A percentile compares a stretch with the other conserved stretches of the same genome.
phyloP scores from a whole-genome alignment of 2,113 vertebrate genomes.

The Alouatta palliata region DNA sequence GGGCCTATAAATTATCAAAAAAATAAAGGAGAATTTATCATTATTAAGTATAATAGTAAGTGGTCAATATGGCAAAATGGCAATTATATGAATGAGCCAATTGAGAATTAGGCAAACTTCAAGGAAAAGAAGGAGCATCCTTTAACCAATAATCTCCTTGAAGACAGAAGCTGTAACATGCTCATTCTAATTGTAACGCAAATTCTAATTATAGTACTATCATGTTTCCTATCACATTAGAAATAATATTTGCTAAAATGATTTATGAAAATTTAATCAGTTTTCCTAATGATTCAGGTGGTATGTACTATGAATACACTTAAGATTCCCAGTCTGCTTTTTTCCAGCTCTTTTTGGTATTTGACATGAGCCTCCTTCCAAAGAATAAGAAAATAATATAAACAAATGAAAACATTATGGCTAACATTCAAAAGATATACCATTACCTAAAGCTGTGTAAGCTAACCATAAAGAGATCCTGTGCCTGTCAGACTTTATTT shows the following conservation, averaged over 20 bases:
- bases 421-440: not conserved
- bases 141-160: not conserved
- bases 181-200: not conserved
- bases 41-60: not conserved
- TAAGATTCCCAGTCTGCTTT: not conserved
- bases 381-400: not conserved
- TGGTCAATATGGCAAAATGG: not conserved
- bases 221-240: not conserved
- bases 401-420: not conserved
- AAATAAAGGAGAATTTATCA: not conserved
- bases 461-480: not conserved
- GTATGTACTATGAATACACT: not conserved
- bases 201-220: not conserved
- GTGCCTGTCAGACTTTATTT: not conserved
- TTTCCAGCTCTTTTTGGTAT: not conserved
- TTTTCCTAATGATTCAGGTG: not conserved
- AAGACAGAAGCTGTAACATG: not conserved
- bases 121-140: not conserved
- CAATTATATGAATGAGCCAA: not conserved
- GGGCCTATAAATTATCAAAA: not conserved
- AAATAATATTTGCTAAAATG: not conserved
- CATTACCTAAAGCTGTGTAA: not conserved
- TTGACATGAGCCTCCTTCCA: not conserved
- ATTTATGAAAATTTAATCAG: not conserved
- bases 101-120: not conserved